Evolutionary conservation across 2,113 vertebrate species (phyloP).

Genomic region (Python bivittatus): DNA sequence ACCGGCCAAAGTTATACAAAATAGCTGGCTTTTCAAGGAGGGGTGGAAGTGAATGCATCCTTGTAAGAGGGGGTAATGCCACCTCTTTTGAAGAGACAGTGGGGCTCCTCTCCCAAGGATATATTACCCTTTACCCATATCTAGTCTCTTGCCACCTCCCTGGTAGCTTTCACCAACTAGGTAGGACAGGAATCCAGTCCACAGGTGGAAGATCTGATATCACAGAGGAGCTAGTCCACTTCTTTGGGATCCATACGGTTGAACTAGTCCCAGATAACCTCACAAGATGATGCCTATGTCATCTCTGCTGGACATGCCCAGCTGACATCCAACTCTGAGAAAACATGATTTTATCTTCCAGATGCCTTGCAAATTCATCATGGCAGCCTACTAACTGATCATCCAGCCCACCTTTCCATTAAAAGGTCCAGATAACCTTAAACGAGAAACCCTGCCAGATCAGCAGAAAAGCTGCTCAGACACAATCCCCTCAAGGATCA

Average conservation of each 20-base stretch:
- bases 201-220: neutral
- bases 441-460: neutral
- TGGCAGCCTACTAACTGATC: neutral
- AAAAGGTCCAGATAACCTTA: neutral
- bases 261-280: neutral
- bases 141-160: neutral
- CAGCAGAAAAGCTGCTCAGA: neutral
- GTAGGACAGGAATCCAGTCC: neutral
- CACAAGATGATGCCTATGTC: neutral
- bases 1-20: neutral
- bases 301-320: neutral
- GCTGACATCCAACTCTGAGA: neutral
- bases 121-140: neutral
- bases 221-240: neutral
- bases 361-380: neutral
- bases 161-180: neutral
- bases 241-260: neutral
- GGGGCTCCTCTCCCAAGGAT: neutral
- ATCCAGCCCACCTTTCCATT: neutral
- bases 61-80: neutral
- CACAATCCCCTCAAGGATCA: neutral
- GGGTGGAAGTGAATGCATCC: neutral
- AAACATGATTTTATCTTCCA: neutral
- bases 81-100: neutral
- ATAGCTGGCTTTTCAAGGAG: neutral